phyloP scores from a whole-genome alignment of 2,888 invertebrate species.

The Lithophane socia region DNA sequence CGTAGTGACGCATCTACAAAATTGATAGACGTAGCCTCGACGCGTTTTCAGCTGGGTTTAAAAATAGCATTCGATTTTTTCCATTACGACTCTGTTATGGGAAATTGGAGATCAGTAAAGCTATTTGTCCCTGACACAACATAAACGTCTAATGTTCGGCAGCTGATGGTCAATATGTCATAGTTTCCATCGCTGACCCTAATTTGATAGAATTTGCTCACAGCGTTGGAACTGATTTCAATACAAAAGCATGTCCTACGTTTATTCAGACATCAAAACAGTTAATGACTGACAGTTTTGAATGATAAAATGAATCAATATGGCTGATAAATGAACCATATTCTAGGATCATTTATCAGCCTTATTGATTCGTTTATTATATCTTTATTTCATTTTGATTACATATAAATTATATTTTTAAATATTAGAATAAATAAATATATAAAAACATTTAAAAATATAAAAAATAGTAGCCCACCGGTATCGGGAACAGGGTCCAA shows the following conservation, averaged over 20 bases:
- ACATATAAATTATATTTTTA: too few species aligned
- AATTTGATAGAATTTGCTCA: constrained; percentile 30
- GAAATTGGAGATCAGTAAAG: constrained; percentile 25
- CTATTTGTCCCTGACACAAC: constrained; percentile 17
- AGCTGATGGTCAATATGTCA: constrained; percentile 10
- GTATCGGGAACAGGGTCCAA: too few species aligned
- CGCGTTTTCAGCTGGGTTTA: background rate
- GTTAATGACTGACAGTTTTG: constrained; percentile 3
- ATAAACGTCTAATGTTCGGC: constrained; percentile 10
- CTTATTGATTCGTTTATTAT: too few species aligned
- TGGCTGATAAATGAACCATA: background rate
- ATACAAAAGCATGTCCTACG: constrained; percentile 3
- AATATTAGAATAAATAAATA: too few species aligned
- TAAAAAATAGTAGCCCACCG: too few species aligned
- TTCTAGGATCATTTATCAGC: too few species aligned
- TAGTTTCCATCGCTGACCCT: constrained; percentile 18
- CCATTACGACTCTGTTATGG: background rate
- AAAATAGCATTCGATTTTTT: constrained; percentile 4
- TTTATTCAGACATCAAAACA: constrained; percentile 26
- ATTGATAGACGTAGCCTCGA: background rate
- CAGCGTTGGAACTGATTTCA: constrained; percentile 31
- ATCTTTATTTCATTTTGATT: too few species aligned
- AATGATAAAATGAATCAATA: constrained; percentile 1
- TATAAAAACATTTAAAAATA: too few species aligned
- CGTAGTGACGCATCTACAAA: background rate